Evolutionary conservation across 1,140 invertebrate species (phyloP).

Genomic region (Elysia chlorotica): DNA sequence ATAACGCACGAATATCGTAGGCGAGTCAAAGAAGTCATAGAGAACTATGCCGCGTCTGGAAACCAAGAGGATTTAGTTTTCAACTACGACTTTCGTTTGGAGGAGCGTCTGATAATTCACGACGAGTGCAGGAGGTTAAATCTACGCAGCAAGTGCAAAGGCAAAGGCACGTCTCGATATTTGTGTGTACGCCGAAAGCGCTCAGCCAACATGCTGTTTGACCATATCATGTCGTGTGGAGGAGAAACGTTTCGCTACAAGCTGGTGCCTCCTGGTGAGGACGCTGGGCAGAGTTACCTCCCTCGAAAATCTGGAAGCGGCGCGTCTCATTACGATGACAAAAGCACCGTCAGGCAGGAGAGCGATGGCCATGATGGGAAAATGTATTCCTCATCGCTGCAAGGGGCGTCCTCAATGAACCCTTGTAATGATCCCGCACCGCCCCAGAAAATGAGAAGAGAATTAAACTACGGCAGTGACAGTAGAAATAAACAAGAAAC

Average conservation of each 20-base stretch:
- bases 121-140: slow-evolving; percentile 57
- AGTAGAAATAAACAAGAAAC: too few species aligned
- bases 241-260: slow-evolving; percentile 61
- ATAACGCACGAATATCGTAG: slow-evolving; percentile 37
- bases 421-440: too few species aligned
- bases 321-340: too few species aligned
- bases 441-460: too few species aligned
- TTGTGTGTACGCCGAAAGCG: slow-evolving; percentile 65
- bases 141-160: slow-evolving; percentile 69
- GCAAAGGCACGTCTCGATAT: slow-evolving; percentile 61
- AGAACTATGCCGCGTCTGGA: slow-evolving; percentile 42
- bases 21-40: slow-evolving; percentile 34
- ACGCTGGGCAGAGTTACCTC: too few species aligned
- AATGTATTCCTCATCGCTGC: too few species aligned
- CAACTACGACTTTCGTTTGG: slow-evolving; percentile 72
- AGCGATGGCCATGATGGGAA: too few species aligned
- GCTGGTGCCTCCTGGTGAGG: slow-evolving; percentile 52
- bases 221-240: slow-evolving; percentile 51
- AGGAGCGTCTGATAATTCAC: slow-evolving; percentile 74
- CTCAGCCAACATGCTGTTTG: slow-evolving; percentile 47
- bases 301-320: too few species aligned
- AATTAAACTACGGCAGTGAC: too few species aligned
- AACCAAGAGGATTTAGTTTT: slow-evolving; percentile 69
- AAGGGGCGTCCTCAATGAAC: too few species aligned
- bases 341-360: too few species aligned